A percentile compares a stretch with the other conserved stretches of the same genome.
Evolutionary conservation across 2,113 vertebrate genomes (phyloP).

Genomic region (Halichoerus grypus): DNA sequence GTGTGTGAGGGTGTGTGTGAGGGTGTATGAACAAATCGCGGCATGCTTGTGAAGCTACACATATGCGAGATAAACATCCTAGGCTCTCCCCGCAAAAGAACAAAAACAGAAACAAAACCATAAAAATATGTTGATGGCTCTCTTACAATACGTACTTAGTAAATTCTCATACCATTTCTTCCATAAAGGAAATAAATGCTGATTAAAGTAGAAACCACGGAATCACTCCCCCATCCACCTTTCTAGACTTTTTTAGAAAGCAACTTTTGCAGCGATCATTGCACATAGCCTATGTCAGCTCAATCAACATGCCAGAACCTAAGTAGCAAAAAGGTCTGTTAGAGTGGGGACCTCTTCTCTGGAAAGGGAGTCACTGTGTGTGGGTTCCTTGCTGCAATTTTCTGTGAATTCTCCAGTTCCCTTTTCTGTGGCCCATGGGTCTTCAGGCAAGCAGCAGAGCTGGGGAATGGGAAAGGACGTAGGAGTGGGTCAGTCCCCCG

Average conservation of each 20-base stretch:
- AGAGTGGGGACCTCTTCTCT: background rate
- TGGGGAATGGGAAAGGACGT: background rate
- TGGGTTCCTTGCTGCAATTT: background rate
- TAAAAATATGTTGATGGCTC: background rate
- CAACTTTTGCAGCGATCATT: background rate
- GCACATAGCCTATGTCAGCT: background rate
- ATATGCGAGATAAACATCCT: background rate
- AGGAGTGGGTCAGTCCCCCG: background rate
- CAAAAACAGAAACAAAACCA: conserved; percentile 54
- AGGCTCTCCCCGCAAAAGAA: background rate
- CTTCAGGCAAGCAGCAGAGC: background rate
- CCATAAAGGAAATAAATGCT: conserved; percentile 62
- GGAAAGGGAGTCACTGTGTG: background rate
- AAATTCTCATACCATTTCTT: conserved; percentile 23
- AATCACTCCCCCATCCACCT: background rate
- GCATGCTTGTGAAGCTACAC: background rate
- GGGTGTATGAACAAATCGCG: rapidly evolving
- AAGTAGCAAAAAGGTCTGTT: background rate
- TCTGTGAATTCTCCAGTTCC: background rate
- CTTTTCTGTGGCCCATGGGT: background rate
- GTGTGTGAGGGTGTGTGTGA: background rate
- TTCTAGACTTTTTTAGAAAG: background rate
- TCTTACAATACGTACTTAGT: background rate
- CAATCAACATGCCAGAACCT: background rate
- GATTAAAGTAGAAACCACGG: background rate